These are phyloP conservation scores for Pseudorhombus dupliciocellatus DNA, from an alignment of 2,113 vertebrate species.

Conservation along the genomic window DNA sequence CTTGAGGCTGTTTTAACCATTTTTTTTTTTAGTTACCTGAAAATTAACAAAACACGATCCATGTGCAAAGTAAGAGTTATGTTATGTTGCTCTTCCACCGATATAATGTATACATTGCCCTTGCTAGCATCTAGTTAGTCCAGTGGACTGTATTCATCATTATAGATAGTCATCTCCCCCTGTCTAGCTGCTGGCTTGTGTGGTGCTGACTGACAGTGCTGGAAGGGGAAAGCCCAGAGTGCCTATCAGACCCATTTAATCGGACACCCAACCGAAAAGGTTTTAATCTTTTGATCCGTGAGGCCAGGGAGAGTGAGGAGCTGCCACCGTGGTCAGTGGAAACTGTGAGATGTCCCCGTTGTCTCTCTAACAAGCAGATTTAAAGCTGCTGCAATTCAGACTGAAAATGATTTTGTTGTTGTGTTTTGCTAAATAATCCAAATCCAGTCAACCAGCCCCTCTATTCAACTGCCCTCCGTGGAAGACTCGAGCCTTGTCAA, in stretches of 20 bases:
- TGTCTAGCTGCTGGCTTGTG: slow-evolving; percentile 13
- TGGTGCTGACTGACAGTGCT: slow-evolving; percentile 28
- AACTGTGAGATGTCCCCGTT: slow-evolving; percentile 27
- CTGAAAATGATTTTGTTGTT: background rate
- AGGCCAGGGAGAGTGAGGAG: slow-evolving; percentile 68
- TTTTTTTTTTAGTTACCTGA: background rate
- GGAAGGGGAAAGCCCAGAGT: slow-evolving; percentile 53
- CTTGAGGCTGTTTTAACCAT: background rate
- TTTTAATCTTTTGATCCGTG: slow-evolving; percentile 78
- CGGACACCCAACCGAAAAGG: slow-evolving; percentile 51
- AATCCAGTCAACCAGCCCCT: slow-evolving; percentile 14
- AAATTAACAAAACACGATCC: background rate
- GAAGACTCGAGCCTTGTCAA: background rate
- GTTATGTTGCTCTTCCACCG: background rate
- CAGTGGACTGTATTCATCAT: background rate
- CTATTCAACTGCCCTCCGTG: background rate
- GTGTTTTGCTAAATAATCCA: slow-evolving; percentile 11
- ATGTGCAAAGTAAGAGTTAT: background rate
- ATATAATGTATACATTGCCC: background rate
- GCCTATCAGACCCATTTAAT: slow-evolving; percentile 75
- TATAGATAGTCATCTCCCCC: background rate
- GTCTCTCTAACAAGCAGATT: slow-evolving; percentile 22
- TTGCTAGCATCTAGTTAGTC: background rate
- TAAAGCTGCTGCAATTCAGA: slow-evolving; percentile 13
- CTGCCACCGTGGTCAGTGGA: slow-evolving; percentile 42